These are phyloP conservation scores for Chauna torquata DNA, from an alignment of 2,113 vertebrate genomes.

Conservation along the genomic window DNA sequence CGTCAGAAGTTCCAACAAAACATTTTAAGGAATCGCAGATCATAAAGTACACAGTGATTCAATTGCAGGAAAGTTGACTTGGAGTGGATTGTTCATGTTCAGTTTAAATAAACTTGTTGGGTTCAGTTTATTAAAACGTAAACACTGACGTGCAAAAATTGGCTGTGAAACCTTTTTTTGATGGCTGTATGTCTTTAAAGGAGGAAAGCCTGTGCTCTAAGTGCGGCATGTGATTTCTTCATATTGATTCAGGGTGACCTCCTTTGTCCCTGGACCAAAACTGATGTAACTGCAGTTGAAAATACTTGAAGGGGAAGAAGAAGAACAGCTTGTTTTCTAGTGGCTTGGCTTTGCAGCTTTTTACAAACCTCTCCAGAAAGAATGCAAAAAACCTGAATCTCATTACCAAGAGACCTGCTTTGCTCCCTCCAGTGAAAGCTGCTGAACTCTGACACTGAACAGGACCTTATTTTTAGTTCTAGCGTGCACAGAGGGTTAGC, in stretches of 20 bases:
- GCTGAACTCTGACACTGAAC: neutral
- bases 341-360: neutral
- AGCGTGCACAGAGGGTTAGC: accelerated
- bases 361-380: neutral
- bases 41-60: neutral
- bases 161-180: neutral
- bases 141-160: neutral
- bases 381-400: neutral
- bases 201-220: neutral
- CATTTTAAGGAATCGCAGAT: neutral
- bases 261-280: neutral
- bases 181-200: too few species aligned
- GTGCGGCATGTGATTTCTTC: neutral
- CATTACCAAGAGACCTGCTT: neutral
- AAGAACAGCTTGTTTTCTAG: neutral
- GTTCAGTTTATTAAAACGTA: neutral
- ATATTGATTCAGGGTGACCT: neutral
- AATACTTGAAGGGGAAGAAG: neutral
- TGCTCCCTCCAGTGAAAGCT: neutral
- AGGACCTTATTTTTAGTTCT: neutral
- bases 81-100: neutral
- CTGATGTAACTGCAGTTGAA: neutral
- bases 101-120: neutral
- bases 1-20: neutral
- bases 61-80: neutral